Conservation (phyloP, 2,888 invertebrate genomes). For the Cantharis flavilabris region DNA sequence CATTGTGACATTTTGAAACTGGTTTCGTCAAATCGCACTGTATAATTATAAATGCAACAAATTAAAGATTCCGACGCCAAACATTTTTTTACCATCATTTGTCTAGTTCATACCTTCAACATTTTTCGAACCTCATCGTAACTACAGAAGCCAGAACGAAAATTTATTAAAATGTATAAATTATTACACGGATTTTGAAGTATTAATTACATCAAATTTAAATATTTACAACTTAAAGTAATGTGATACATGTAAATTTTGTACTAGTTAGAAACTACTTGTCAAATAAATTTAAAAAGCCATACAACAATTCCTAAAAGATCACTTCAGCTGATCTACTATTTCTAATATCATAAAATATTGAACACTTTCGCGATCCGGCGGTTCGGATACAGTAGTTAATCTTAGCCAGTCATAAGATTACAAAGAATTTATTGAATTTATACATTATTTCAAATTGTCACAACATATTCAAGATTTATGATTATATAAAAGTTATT, state of each 20-base stretch:
- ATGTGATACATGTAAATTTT: background rate
- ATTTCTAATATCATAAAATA: background rate
- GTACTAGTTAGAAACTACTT: background rate
- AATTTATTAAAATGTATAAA: background rate
- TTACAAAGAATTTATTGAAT: background rate
- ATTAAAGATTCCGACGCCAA: background rate
- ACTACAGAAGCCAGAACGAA: background rate
- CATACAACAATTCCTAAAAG: background rate
- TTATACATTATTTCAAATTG: background rate
- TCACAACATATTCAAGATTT: background rate
- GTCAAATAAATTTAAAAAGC: background rate
- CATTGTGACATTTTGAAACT: constrained; percentile 7
- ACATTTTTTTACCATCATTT: background rate
- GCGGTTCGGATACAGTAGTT: background rate
- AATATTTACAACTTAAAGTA: background rate
- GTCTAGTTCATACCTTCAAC: background rate
- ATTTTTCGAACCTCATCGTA: background rate
- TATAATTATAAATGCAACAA: background rate
- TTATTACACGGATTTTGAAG: background rate
- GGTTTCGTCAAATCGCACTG: background rate
- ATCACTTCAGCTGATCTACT: background rate
- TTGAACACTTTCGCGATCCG: background rate
- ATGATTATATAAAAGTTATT: background rate
- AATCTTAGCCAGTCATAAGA: background rate
- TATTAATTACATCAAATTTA: background rate